Evolutionary conservation across 2,113 vertebrate genomes (phyloP), one percentile per base, ranked within the genome.

Genomic region (Tyrannus savana): DNA sequence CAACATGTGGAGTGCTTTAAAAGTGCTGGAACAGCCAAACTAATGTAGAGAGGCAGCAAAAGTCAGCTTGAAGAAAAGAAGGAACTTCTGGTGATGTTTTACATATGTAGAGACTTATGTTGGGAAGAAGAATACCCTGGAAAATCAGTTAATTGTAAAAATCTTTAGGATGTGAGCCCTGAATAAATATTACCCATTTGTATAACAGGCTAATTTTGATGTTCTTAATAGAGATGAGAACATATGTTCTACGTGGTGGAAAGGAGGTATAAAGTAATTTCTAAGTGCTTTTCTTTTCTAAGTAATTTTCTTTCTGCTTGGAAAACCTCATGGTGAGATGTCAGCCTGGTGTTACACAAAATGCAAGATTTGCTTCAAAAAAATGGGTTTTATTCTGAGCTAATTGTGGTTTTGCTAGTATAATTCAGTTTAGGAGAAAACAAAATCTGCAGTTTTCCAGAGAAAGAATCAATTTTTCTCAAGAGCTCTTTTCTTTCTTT

Each of bases 1-100:
- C 93, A 81, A 92, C 93, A 95, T 95, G 63, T 90, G 92, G 85
- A 93, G 64, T 78, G 62, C 31, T 75, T 92, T 96, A 90, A 60
- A 93, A 78, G 14, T 84, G 23, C 21, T 88, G 72, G 63, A 94
- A 74, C 44, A 64, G 72, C 73, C 88, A 94, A 83, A 82, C 33
- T 68, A 55, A 76, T 49, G 44, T 69, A 41, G 53, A 83, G 63
- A 86, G 52, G 21, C 72, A 75, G 73, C n/a, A 56, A 87, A 96
- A 94, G n/a, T 63, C 83, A 92, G 53, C 22, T 49, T 52, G 35
- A 81, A 81, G 47, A 64, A 91, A 81, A 33, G 31, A 97, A 89
- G 39, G 52, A 72, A 67, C 33, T 41, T 81, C 76, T 3, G 3
- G 44, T 94, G 79, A 93, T 95, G 49, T 68, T 88, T 95, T 87